Base-by-base conservation (phyloP, 1,140 invertebrate species). In the Druon quercuslanigerum region DNA sequence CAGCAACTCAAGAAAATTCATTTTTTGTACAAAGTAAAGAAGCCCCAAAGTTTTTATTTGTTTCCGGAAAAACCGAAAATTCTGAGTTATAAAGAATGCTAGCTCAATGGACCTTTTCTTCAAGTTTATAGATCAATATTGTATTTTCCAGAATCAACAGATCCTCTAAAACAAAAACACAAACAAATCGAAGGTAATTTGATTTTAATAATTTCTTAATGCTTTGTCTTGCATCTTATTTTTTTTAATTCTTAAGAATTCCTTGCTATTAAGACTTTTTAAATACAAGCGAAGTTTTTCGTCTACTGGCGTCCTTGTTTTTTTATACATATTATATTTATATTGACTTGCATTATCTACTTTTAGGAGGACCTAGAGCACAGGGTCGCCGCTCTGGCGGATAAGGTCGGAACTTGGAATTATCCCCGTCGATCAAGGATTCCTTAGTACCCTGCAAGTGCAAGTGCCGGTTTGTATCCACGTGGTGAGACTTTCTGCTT, bases 311-410 rank as follows among this genome's bases (percentile, higher is more conserved):
- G n/a, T n/a, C n/a, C n/a, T n/a, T n/a, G n/a, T n/a, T n/a, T n/a
- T n/a, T n/a, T n/a, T n/a, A n/a, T n/a, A n/a, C n/a, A n/a, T n/a
- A n/a, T n/a, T n/a, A n/a, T n/a, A n/a, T n/a, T 14, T 66, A 66
- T 66, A 66, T 66, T 66, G 57, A 40, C 57, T 66, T 66, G 25
- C 40, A 66, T 66, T 66, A 66, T 66, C 25, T 52, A 72, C 51
- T 79, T 79, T 76, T 50, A 56, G 60, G 52, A 73, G 72, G 76
- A 75, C 80, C 76, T 81, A 78, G 78, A 50, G 79, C 72, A 56
- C 82, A 82, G 80, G 77, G 81, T 83, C 85, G 85, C 87, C 87
- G 87, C 87, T 84, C 86, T 87, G 84, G 86, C 82, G 87, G 83
- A 85, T 87, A 84, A 85, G 83, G 73, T 80, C 83, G 84, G 83